Evolutionary conservation across 2,888 invertebrate species (phyloP).

Genomic region (Caenorhabditis imperialis): DNA sequence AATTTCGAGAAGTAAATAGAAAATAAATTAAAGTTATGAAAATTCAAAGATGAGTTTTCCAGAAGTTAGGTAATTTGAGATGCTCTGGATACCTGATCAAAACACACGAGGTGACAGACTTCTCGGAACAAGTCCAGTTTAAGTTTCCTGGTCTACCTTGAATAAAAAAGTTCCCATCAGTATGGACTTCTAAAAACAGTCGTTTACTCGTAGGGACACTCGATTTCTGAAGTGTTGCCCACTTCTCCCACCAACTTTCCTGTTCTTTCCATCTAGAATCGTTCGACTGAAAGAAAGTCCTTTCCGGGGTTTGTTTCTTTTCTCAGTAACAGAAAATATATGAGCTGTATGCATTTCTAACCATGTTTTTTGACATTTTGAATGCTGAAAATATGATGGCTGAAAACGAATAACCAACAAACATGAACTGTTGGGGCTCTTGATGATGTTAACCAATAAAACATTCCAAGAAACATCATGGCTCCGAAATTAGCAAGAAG

Average conservation of each 20-base stretch:
- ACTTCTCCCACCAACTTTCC: constrained; percentile 1
- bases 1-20: background rate
- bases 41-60: no score
- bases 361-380: constrained; percentile 26
- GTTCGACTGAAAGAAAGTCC: constrained; percentile 17
- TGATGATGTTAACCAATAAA: no score
- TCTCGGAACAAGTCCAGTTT: no score
- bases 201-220: background rate
- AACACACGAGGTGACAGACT: no score
- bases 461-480: no score
- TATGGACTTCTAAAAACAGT: background rate
- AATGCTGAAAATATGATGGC: constrained; percentile 4
- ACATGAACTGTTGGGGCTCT: no score
- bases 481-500: no score
- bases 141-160: no score
- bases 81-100: background rate
- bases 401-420: no score
- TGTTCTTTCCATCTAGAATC: constrained; percentile 6
- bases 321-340: constrained; percentile 21
- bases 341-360: constrained; percentile 41
- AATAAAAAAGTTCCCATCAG: no score
- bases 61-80: no score
- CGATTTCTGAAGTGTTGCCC: constrained; percentile 6
- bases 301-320: background rate
- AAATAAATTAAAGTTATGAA: no score